Evolutionary conservation across 2,113 vertebrate species (phyloP).

Genomic region (Furnarius figulus): DNA sequence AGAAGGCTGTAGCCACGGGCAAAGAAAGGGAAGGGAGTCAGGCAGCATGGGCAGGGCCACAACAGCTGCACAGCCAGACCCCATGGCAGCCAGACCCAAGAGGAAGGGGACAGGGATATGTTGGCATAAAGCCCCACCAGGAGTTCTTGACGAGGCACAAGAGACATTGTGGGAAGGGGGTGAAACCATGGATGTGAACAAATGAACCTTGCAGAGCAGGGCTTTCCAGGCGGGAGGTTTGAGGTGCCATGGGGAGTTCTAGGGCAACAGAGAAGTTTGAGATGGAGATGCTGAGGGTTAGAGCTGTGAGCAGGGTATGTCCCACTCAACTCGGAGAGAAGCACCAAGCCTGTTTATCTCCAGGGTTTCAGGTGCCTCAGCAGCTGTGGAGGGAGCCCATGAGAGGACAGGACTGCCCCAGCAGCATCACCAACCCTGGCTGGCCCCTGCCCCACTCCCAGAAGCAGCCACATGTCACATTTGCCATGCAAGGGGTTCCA

Average conservation of each 20-base stretch:
- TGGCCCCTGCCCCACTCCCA: neutral
- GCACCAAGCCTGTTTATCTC: neutral
- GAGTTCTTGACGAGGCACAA: neutral
- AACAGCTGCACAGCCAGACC: neutral
- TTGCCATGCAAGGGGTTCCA: neutral
- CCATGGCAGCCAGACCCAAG: neutral
- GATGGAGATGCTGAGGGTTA: neutral
- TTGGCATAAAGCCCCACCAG: neutral
- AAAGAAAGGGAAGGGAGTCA: neutral
- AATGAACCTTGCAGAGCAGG: neutral
- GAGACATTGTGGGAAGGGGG: neutral
- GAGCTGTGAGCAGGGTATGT: neutral
- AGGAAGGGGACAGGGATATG: neutral
- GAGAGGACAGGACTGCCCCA: neutral
- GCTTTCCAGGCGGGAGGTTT: neutral
- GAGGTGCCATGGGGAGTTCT: neutral
- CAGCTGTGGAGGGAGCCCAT: neutral
- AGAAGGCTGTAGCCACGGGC: accelerated
- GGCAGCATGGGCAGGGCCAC: neutral
- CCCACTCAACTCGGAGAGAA: accelerated
- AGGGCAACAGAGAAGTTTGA: neutral
- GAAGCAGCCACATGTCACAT: neutral
- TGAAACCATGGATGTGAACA: neutral
- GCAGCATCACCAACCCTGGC: neutral
- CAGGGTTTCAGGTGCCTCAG: neutral